These are phyloP conservation scores for Lycia hirtaria DNA, from an alignment of 2,888 invertebrate species.

Conservation along the genomic window DNA sequence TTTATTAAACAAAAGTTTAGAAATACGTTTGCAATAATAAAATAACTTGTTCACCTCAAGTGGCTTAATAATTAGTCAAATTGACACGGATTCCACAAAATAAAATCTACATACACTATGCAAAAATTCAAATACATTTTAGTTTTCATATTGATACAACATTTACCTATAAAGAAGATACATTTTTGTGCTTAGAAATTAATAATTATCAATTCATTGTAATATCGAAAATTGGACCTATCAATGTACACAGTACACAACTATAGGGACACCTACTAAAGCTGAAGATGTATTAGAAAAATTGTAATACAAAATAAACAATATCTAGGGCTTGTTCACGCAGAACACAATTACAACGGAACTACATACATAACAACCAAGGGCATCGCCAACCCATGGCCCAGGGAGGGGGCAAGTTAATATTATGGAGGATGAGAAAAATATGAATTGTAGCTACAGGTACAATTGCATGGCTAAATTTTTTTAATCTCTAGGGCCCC, in stretches of 20 bases:
- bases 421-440: too few relatives aligned
- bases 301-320: too few relatives aligned
- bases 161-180: neutral
- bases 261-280: slow-evolving; percentile 43
- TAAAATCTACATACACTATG: slow-evolving; percentile 1
- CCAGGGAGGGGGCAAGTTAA: too few relatives aligned
- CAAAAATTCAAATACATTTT: slow-evolving; percentile 5
- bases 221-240: slow-evolving; percentile 42
- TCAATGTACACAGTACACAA: slow-evolving; percentile 68
- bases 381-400: too few relatives aligned
- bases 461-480: too few relatives aligned
- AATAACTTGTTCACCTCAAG: slow-evolving; percentile 11
- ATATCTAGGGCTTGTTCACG: too few relatives aligned
- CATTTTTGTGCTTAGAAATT: slow-evolving; percentile 4
- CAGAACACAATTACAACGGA: too few relatives aligned
- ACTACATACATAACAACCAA: too few relatives aligned
- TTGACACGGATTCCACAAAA: slow-evolving; percentile 10
- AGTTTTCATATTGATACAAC: neutral
- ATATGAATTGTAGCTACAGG: too few relatives aligned
- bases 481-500: too few relatives aligned
- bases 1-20: slow-evolving; percentile 8
- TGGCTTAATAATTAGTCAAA: slow-evolving; percentile 11
- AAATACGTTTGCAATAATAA: slow-evolving; percentile 33
- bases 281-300: slow-evolving; percentile 33
- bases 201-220: slow-evolving; percentile 27